phyloP scores from a whole-genome alignment of 2,888 invertebrate genomes.

The Oeneis ivallda region DNA sequence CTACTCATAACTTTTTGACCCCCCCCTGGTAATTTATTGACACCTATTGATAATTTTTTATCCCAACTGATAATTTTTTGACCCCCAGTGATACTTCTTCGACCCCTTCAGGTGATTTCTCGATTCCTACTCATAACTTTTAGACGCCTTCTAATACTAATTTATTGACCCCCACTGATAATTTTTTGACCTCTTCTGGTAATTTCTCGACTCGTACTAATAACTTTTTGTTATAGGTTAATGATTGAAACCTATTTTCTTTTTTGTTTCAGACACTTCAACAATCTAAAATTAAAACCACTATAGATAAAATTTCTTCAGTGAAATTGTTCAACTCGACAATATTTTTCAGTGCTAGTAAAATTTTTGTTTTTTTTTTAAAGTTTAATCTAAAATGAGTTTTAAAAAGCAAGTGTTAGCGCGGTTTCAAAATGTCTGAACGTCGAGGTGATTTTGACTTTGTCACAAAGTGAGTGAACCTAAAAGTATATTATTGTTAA shows the following conservation, averaged over 20 bases:
- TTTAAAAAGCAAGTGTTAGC: background rate
- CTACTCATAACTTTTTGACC: too few species aligned
- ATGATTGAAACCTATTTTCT: background rate
- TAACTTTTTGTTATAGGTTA: too few species aligned
- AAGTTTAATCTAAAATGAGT: background rate
- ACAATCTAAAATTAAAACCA: background rate
- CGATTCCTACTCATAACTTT: too few species aligned
- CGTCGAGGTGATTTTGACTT: slow-evolving; percentile 7
- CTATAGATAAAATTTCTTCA: background rate
- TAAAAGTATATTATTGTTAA: background rate
- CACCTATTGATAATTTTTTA: too few species aligned
- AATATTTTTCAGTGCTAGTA: background rate
- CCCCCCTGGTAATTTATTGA: too few species aligned
- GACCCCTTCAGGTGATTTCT: too few species aligned
- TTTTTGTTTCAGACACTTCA: slow-evolving; percentile 16
- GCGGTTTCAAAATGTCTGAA: slow-evolving; percentile 9
- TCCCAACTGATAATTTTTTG: too few species aligned
- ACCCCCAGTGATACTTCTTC: too few species aligned
- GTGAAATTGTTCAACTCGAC: background rate
- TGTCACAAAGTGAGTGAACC: background rate
- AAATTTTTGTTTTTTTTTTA: background rate
- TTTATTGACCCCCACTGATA: too few species aligned
- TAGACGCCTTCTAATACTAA: too few species aligned
- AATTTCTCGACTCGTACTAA: too few species aligned
- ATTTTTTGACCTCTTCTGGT: too few species aligned